Evolutionary conservation across 2,888 invertebrate species (phyloP), one percentile per base, ranked within the genome.

Genomic region (Heliconius aoede): DNA sequence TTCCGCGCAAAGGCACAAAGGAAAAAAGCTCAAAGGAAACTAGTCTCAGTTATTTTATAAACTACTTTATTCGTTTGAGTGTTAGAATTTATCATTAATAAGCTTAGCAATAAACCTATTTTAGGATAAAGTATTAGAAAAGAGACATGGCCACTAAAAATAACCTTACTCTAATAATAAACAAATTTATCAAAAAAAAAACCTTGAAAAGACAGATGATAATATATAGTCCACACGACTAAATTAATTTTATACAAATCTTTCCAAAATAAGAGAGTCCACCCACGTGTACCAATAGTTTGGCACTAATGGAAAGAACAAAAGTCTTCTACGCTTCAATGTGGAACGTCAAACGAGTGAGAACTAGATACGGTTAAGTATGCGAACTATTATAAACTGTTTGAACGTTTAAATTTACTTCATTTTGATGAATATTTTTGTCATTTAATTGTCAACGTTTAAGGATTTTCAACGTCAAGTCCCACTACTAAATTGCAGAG

Each of bases 341-440:
- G 82, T 82, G 84, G 76, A 78, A 67, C 79, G 84, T 85, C 84
- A 86, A 86, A 87, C 86, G 88, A 88, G 88, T 90, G 90, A 81
- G 90, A 91, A 89, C 87, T 82, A 84, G 87, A 87, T 85, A 86
- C 86, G 84, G 84, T 87, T 84, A 83, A 89, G 88, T 89, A 90
- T 85, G 79, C 82, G 81, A 75, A 40, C 62, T 75, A 65, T 79
- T 73, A 78, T 72, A 79, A 79, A 75, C 65, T 78, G 74, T 80
- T 81, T 75, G 64, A 69, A 76, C 72, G 67, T n/a, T 73, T 30
- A 69, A 78, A 67, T 71, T 80, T 73, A 75, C 73, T 32, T 78
- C 74, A 79, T 64, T 51, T 64, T 58, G 40, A 55, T 61, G 51
- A 75, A 24, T 21, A 51, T 21, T 51, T 51, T 51, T 8, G 40